Evolutionary conservation across 1,140 invertebrate species (phyloP), one percentile per base, ranked within the genome.

Genomic region (Drosophila pseudoananassae): DNA sequence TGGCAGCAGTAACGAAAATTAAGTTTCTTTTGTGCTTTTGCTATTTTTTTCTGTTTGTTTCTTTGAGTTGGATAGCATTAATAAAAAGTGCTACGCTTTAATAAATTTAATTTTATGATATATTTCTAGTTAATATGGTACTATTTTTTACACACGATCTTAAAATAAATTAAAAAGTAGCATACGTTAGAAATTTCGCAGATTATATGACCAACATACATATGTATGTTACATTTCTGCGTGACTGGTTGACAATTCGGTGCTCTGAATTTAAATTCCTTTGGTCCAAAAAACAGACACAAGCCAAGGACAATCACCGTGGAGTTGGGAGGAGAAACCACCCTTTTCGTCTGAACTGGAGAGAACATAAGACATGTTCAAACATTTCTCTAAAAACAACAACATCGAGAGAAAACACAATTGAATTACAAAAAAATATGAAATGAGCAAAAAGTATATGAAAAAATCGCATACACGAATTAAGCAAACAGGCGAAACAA

Each of bases 371-470:
- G 59, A 75, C 60, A 76, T 85, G 76, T 66, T 76, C 76, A 84
- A 87, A 87, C 83, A 87, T 84, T 84, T 76, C 60, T 51, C 43
- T 31, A 47, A 78, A 76, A 74, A 77, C 61, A 78, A 79, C 51
- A 82, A 43, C 46, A 66, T 17, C 20, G 46, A 53, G 60, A 20
- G 38, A 54, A 66, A 78, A 72, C 74, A 65, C 82, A 87, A 87
- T 87, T 87, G 82, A 87, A 87, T 87, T 87, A 87, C 82, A 87
- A 88, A 78, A 87, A 87, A 87, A 87, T 87, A 87, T 87, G 82
- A 88, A 87, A 85, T 76, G 78, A 81, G 64, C 58, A 63, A 81
- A 71, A 77, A 72, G 56, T 61, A 63, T 58, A 66, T 57, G 29
- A 74, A 46, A 76, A 74, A 63, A 47, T 69, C 50, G 65, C 65